phyloP scores from a whole-genome alignment of 2,888 invertebrate species.

The Dryadula phaetusa region DNA sequence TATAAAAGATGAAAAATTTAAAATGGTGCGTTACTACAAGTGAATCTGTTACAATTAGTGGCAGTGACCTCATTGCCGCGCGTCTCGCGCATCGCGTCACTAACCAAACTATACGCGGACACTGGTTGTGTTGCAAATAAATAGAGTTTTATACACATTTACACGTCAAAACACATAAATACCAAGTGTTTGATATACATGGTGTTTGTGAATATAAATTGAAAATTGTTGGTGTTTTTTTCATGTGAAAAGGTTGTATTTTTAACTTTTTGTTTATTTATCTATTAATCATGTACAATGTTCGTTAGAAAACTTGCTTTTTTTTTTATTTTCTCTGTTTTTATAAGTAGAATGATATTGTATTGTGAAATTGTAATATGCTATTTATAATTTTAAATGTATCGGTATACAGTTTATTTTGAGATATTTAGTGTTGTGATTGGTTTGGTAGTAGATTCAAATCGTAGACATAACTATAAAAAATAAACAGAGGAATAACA shows the following conservation, averaged over 20 bases:
- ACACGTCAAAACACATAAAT: background rate
- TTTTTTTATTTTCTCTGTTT: background rate
- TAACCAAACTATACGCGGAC: conserved; percentile 1
- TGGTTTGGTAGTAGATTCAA: background rate
- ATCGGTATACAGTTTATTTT: background rate
- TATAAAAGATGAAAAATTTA: background rate
- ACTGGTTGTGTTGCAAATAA: background rate
- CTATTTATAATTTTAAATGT: background rate
- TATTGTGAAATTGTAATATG: conserved; percentile 1
- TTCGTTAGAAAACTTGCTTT: background rate
- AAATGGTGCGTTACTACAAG: background rate
- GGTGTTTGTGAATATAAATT: background rate
- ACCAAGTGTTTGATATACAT: too few relatives aligned
- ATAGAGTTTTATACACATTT: background rate
- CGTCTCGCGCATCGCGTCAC: conserved; percentile 26
- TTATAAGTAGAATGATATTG: background rate
- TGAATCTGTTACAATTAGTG: conserved; percentile 31
- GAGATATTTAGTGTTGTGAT: background rate
- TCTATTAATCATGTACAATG: background rate
- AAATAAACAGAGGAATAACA: too few relatives aligned
- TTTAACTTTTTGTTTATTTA: background rate
- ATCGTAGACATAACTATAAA: background rate
- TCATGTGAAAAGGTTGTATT: background rate
- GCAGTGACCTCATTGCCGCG: conserved; percentile 37
- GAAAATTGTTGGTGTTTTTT: background rate